A percentile compares a stretch with the other conserved stretches of the same genome.
These are phyloP conservation scores for Vultur gryphus DNA, from an alignment of 2,797 vertebrate species.

Conservation along the genomic window DNA sequence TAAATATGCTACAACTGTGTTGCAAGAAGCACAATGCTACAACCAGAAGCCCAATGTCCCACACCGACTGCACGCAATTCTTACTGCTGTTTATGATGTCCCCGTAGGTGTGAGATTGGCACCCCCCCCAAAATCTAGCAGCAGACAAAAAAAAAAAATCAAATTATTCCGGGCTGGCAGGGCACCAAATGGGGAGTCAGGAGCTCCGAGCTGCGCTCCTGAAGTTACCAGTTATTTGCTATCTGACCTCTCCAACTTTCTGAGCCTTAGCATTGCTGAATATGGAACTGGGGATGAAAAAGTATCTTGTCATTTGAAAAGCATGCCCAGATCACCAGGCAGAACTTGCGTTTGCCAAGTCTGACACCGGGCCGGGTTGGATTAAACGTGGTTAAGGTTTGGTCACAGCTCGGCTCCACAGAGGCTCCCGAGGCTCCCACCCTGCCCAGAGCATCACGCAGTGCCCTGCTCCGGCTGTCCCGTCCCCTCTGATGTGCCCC, in stretches of 20 bases:
- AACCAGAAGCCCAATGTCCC: neutral
- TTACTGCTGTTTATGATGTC: neutral
- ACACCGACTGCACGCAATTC: neutral
- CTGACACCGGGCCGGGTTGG: fast-evolving
- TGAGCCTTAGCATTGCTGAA: neutral
- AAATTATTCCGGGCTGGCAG: neutral
- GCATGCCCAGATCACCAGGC: no score
- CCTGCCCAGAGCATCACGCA: no score
- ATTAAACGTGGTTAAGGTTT: neutral
- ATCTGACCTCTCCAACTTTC: neutral
- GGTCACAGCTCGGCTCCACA: neutral
- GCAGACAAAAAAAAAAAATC: neutral
- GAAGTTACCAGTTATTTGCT: neutral
- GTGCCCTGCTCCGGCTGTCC: neutral
- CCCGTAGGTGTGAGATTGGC: neutral
- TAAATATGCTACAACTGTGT: neutral
- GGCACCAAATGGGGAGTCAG: neutral
- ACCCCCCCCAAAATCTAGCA: neutral
- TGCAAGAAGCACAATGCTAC: neutral
- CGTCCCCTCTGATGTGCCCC: neutral
- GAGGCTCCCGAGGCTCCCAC: neutral
- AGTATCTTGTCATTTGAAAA: fast-evolving
- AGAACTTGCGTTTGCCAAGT: neutral
- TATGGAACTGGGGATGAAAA: neutral
- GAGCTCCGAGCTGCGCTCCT: neutral